phyloP scores from a whole-genome alignment of 2,888 invertebrate genomes.

The Ophioninae sp. region DNA sequence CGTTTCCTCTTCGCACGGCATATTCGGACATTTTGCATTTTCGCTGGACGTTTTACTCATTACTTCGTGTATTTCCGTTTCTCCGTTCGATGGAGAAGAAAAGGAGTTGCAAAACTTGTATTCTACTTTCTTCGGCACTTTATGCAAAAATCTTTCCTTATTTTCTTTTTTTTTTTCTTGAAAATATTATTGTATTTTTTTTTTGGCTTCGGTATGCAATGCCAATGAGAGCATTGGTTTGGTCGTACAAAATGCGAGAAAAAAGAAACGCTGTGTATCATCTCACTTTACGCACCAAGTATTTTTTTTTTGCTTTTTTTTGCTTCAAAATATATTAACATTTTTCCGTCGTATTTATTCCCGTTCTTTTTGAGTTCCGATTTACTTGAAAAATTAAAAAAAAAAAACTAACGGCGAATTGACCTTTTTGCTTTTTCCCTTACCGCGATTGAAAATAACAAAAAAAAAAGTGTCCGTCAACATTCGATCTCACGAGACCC shows the following conservation, averaged over 20 bases:
- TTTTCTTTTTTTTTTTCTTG: constrained; percentile 10
- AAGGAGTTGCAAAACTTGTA: constrained; percentile 36
- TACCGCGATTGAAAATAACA: constrained; percentile 4
- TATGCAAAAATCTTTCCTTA: constrained; percentile 25
- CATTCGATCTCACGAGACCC: constrained; percentile 57
- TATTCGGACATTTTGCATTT: constrained; percentile 22
- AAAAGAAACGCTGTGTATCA: constrained; percentile 12
- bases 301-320: constrained; percentile 16
- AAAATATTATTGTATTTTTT: constrained; percentile 45
- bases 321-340: constrained; percentile 41
- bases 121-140: constrained; percentile 28
- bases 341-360: constrained; percentile 12
- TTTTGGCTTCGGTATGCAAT: constrained; percentile 37
- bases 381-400: constrained; percentile 28
- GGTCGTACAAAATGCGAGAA: not conserved
- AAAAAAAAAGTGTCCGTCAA: constrained; percentile 34
- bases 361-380: not conserved
- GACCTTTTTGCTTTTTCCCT: not conserved
- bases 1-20: constrained; percentile 18
- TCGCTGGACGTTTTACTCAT: constrained; percentile 50
- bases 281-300: not conserved
- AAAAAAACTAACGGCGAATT: constrained; percentile 41
- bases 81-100: constrained; percentile 11
- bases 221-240: constrained; percentile 29
- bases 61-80: constrained; percentile 22